These are phyloP conservation scores for Pseudorectes ferrugineus DNA, from an alignment of 2,113 vertebrate species.

Conservation along the genomic window DNA sequence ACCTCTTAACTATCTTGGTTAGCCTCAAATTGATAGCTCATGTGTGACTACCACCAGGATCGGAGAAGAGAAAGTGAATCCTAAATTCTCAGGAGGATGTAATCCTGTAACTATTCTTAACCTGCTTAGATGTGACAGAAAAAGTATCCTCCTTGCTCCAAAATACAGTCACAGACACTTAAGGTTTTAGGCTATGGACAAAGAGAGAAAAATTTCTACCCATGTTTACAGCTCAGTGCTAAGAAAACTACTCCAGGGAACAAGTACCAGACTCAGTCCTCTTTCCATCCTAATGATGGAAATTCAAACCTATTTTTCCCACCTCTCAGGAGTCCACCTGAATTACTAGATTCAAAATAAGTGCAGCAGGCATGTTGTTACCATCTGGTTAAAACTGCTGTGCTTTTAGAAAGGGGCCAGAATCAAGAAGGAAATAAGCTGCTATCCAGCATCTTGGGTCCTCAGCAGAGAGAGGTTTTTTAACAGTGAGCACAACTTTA, in stretches of 20 bases:
- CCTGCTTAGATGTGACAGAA: not conserved
- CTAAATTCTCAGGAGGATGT: not conserved
- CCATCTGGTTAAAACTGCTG: not conserved
- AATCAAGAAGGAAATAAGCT: not conserved
- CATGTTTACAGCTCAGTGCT: not conserved
- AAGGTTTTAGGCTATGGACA: not conserved
- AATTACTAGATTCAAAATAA: not conserved
- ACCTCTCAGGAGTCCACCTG: not conserved
- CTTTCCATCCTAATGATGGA: not conserved
- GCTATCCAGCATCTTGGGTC: not conserved
- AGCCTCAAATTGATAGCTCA: not conserved
- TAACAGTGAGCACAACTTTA: not conserved
- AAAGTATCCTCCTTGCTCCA: not conserved
- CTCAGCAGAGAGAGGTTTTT: not conserved
- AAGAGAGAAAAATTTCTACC: not conserved
- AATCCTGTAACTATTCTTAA: not conserved
- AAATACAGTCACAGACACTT: not conserved
- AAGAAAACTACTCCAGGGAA: not conserved
- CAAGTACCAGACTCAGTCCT: not conserved
- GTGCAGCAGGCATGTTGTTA: accelerated
- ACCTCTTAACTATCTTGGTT: not conserved
- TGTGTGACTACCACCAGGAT: not conserved
- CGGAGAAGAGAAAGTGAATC: not conserved
- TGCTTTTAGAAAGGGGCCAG: not conserved
- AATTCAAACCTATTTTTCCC: not conserved